A percentile compares a stretch with the other conserved stretches of the same genome.
These are phyloP conservation scores for Heteractis magnifica DNA, from an alignment of 92 coral and sea anemone species.

Conservation along the genomic window DNA sequence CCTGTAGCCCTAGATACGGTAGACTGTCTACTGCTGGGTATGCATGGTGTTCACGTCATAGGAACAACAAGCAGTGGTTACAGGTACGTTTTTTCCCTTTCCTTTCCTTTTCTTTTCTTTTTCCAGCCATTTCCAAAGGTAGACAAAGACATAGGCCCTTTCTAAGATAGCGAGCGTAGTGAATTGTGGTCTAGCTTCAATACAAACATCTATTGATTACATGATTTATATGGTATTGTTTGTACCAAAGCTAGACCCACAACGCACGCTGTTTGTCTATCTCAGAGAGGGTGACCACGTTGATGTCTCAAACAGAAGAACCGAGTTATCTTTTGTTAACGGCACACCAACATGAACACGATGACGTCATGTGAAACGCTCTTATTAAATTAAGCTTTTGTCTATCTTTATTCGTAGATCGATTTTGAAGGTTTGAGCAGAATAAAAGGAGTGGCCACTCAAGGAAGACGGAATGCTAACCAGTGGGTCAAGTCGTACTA, in stretches of 20 bases:
- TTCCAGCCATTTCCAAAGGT: neutral
- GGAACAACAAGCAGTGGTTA: conserved; percentile 77
- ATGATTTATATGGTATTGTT: too few relatives aligned
- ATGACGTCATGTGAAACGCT: neutral
- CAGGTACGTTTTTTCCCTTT: conserved; percentile 34
- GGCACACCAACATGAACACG: neutral
- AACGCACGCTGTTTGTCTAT: too few relatives aligned
- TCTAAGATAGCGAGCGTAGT: neutral
- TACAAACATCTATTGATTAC: too few relatives aligned
- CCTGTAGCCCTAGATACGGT: conserved; percentile 61
- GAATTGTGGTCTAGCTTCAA: too few relatives aligned
- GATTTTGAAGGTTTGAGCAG: conserved; percentile 56
- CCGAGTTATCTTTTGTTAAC: too few relatives aligned
- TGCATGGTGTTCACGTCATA: conserved; percentile 79
- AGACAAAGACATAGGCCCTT: too few relatives aligned
- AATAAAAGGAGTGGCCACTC: conserved; percentile 73
- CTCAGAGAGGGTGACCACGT: too few relatives aligned
- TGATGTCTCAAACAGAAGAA: too few relatives aligned
- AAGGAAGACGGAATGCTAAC: conserved; percentile 76
- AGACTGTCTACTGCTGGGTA: conserved; percentile 70
- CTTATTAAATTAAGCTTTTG: neutral
- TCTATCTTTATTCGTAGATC: conserved; percentile 6
- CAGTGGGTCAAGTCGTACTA: conserved; percentile 74
- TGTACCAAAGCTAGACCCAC: too few relatives aligned
- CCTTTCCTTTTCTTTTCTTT: too few relatives aligned